Base-by-base conservation (phyloP, 2,113 vertebrate genomes). In the Sander lucioperca region DNA sequence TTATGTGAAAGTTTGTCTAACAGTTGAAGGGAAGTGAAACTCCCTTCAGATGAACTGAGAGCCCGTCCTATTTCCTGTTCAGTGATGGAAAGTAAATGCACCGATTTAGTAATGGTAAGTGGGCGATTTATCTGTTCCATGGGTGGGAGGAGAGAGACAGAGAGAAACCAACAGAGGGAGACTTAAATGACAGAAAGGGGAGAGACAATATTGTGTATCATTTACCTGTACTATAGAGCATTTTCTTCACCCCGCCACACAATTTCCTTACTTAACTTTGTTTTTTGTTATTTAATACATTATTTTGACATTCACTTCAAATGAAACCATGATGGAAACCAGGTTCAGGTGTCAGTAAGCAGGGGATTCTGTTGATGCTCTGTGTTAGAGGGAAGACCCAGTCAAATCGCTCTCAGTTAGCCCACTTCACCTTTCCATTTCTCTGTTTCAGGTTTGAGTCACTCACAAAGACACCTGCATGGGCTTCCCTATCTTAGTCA, bases 401-500 rank as follows among this genome's bases (percentile, higher is more conserved):
- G 92, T 91, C 87, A 92, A 70, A 90, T 51, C 5, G 68, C 74
- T 86, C 77, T 83, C 87, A 59, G 63, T 77, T 33, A 69, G 88
- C 91, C 92, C 92, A 92, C 94, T 65, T 73, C 80, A 91, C 65
- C 74, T 91, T 95, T 94, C 94, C 94, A 94, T 88, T 2, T 1
- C 48, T 83, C 77, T 83, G 86, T 71, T 92, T 87, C 83, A 86
- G 81, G 47, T 19, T 50, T 90, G 90, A 92, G 61, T 94, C 91
- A 93, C 65, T 59, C 58, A 14, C n/a, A 83, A 77, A 70, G 76
- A 83, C 87, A 93, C 91, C 93, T 91, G 88, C 84, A 83, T 74
- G 89, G 93, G 94, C 88, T 92, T 90, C 93, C 94, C 94, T 95
- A 50, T 92, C 86, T 95, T 90, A 95, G 89, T 95, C 93, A 95